These are phyloP conservation scores for Hormiphora californensis DNA, from an alignment of 37 sponge, comb jelly and placozoan species.

Conservation along the genomic window DNA sequence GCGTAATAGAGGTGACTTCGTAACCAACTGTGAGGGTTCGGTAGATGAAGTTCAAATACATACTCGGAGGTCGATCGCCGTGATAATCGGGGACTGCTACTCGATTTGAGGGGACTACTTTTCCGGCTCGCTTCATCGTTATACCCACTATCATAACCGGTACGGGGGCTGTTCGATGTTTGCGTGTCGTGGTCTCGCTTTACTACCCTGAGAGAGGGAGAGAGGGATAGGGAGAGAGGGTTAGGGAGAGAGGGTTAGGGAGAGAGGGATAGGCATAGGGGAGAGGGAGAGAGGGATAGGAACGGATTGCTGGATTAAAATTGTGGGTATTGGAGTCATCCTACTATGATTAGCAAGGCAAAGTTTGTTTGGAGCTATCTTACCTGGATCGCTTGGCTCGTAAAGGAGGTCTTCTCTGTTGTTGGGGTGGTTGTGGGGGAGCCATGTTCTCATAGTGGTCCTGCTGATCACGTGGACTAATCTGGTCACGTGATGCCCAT, in stretches of 20 bases:
- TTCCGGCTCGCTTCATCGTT: constrained; percentile 29
- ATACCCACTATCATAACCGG: constrained; percentile 28
- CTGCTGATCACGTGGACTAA: too few relatives aligned
- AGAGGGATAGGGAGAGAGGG: too few relatives aligned
- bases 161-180: too few relatives aligned
- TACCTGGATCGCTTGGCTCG: constrained; percentile 20
- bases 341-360: not conserved
- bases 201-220: too few relatives aligned
- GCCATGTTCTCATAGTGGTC: not conserved
- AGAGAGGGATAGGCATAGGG: too few relatives aligned
- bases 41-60: not conserved
- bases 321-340: too few relatives aligned
- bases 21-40: not conserved
- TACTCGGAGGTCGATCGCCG: not conserved
- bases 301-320: too few relatives aligned
- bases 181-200: too few relatives aligned
- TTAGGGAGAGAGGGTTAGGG: too few relatives aligned
- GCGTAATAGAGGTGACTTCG: not conserved
- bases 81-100: not conserved
- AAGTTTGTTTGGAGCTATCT: not conserved
- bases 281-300: too few relatives aligned
- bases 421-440: too few relatives aligned
- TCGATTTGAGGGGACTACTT: not conserved
- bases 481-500: too few relatives aligned
- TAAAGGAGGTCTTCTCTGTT: not conserved